These are phyloP conservation scores for Folsomia manolachei DNA, from an alignment of 2,888 invertebrate genomes.

Conservation along the genomic window DNA sequence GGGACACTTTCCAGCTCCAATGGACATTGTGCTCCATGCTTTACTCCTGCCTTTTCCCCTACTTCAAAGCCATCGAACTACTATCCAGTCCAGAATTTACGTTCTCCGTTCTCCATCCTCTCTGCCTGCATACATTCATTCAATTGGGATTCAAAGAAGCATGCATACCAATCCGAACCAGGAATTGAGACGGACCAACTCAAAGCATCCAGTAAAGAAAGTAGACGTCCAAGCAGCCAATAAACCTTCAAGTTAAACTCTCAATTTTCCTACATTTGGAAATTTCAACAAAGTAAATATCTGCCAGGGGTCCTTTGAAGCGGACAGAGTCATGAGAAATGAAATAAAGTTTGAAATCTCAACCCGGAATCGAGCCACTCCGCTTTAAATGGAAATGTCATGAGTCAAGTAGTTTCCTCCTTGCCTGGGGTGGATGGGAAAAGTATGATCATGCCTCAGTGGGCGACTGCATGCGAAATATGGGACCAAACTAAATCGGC, in stretches of 20 bases:
- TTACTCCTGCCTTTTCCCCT: constrained; percentile 22
- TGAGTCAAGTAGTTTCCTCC: background rate
- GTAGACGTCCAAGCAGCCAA: background rate
- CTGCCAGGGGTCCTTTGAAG: background rate
- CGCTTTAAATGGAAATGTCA: background rate
- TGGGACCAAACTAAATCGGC: too few species aligned
- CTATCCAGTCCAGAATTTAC: background rate
- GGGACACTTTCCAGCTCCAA: constrained; percentile 45
- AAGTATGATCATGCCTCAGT: too few species aligned
- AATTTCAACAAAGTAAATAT: background rate
- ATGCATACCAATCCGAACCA: background rate
- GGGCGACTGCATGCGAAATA: too few species aligned
- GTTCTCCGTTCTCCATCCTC: background rate
- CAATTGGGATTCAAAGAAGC: background rate
- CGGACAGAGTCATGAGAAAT: background rate
- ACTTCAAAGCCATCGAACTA: constrained; percentile 16
- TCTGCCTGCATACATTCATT: background rate
- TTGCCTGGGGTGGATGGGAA: background rate
- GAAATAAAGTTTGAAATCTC: background rate
- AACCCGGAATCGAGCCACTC: background rate
- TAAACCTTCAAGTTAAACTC: background rate
- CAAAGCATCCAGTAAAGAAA: background rate
- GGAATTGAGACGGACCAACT: background rate
- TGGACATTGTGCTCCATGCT: constrained; percentile 41
- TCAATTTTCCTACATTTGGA: background rate